Evolutionary conservation across 2,113 vertebrate species (phyloP), one percentile per base, ranked within the genome.

Genomic region (Cyanoderma ruficeps): DNA sequence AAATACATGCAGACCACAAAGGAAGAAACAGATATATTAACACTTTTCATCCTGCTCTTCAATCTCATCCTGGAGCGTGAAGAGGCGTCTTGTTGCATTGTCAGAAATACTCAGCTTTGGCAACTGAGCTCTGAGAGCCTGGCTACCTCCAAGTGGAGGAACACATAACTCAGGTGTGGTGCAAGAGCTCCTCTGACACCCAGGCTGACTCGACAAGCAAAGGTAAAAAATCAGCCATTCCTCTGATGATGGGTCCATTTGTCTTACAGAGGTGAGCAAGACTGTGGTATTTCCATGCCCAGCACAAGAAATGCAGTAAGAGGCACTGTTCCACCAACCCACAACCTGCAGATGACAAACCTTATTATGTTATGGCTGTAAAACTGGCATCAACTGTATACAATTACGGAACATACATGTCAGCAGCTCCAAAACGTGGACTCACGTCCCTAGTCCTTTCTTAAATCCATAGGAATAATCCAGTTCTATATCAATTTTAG

Each of bases 281-380:
- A 33, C 27, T 1, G 0, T 61, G 57, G 21, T 10, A 57, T 85
- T 79, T 42, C 41, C 44, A 81, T 3, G 41, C 67, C 60, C 57
- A 65, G 78, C 77, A 27, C 37, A 82, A 64, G 28, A 3, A 39
- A 75, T 56, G 72, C 82, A 87, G 65, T 15, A 37, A 6, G 16
- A 95, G 56, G 74, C 49, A 69, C 46, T 21, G 57, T 27, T 91
- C 53, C 41, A 52, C 42, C 91, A 93, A n/a, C 61, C 77, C 21
- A 52, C 70, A 76, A 33, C 46, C 81, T 69, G 41, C 81, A 79
- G 74, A 76, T 19, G 31, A 89, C 46, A 76, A 89, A 30, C 25
- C 75, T 49, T 4, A 22, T 31, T 30, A 17, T 35, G 21, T 22
- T 64, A 31, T 3, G 20, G 42, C 87, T 42, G 23, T 44, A 69